phyloP scores from a whole-genome alignment of 2,113 vertebrate species.

The Vidua macroura region DNA sequence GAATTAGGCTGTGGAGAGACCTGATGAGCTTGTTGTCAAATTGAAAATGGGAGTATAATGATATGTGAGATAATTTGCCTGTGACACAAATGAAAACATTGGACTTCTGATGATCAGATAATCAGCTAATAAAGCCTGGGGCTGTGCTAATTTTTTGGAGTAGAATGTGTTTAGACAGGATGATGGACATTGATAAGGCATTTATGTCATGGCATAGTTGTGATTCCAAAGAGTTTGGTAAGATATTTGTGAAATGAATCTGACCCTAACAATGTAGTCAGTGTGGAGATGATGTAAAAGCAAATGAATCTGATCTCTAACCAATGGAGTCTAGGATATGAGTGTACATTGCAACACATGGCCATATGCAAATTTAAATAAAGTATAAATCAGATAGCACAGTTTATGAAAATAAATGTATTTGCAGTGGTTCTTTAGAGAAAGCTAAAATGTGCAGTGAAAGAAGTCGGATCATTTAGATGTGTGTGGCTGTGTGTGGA shows the following conservation, averaged over 20 bases:
- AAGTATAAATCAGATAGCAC: neutral
- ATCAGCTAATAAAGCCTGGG: conserved; percentile 47
- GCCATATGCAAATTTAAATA: neutral
- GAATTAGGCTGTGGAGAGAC: neutral
- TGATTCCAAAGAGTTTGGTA: conserved; percentile 41
- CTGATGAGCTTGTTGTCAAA: conserved; percentile 10
- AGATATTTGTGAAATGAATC: conserved; percentile 28
- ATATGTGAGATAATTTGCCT: conserved; percentile 43
- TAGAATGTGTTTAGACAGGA: conserved; percentile 47
- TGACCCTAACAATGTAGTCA: neutral
- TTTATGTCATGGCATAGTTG: conserved; percentile 19
- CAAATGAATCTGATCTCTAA: neutral
- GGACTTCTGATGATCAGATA: conserved; percentile 53
- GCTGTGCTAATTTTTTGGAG: conserved; percentile 58
- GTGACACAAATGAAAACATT: conserved; percentile 43
- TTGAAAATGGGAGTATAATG: neutral
- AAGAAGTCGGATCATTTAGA: neutral
- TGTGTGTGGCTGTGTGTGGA: neutral
- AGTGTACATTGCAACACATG: neutral
- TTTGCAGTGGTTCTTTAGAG: neutral
- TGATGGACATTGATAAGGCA: conserved; percentile 47
- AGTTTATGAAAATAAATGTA: neutral
- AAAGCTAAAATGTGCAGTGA: neutral
- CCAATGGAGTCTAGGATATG: neutral
- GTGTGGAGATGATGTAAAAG: neutral